phyloP scores from a whole-genome alignment of 64 coral and sea anemone species.

The Stichodactyla mertensii region DNA sequence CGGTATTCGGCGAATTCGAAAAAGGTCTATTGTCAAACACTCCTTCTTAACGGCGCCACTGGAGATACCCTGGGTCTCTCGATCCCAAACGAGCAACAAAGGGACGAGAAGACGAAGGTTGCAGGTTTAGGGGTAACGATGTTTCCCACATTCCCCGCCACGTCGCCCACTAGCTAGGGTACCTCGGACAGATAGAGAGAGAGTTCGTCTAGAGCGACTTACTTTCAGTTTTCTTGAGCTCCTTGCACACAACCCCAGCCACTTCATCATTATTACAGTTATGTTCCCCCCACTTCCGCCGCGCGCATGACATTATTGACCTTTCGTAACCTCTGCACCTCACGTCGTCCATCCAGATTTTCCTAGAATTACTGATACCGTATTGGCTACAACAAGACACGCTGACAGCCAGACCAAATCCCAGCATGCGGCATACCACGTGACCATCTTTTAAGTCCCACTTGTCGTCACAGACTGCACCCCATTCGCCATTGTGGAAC shows the following conservation, averaged over 20 bases:
- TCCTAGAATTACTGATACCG: slow-evolving; percentile 12
- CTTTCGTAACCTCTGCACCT: slow-evolving; percentile 33
- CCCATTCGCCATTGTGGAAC: slow-evolving; percentile 48
- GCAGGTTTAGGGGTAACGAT: too few relatives aligned
- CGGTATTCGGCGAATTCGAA: too few relatives aligned
- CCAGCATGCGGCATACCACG: slow-evolving; percentile 54
- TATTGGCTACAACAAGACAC: slow-evolving; percentile 5
- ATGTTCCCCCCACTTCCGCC: slow-evolving; percentile 28
- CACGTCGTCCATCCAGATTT: slow-evolving; percentile 45
- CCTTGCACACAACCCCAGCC: slow-evolving; percentile 33
- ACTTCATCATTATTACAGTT: slow-evolving; percentile 29
- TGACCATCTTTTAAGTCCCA: slow-evolving; percentile 41
- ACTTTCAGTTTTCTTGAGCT: neutral
- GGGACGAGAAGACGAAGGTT: too few relatives aligned
- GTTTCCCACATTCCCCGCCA: too few relatives aligned
- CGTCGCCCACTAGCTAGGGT: too few relatives aligned
- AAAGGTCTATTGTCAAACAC: too few relatives aligned
- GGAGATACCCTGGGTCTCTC: too few relatives aligned
- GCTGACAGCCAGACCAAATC: slow-evolving; percentile 31
- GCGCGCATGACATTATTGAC: slow-evolving; percentile 20
- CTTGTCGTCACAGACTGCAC: slow-evolving; percentile 47
- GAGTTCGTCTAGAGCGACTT: neutral
- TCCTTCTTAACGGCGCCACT: too few relatives aligned
- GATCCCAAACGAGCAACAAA: too few relatives aligned
- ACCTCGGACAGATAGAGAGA: too few relatives aligned